These are phyloP conservation scores for Epiblema foenella DNA, from an alignment of 2,888 invertebrate genomes.

Conservation along the genomic window DNA sequence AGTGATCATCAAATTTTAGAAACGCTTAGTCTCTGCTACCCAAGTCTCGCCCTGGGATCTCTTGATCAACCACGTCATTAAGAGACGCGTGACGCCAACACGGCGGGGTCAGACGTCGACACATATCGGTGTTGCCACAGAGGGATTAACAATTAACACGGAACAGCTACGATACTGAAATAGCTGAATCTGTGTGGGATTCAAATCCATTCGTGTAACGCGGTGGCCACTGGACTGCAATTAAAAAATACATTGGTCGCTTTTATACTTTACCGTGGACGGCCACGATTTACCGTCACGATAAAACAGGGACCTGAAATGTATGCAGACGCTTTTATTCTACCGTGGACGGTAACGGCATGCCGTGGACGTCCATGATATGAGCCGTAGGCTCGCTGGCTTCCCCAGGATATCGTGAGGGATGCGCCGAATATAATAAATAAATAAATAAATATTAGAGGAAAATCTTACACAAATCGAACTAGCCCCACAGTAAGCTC, in stretches of 20 bases:
- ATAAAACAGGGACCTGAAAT: too few relatives aligned
- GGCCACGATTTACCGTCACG: too few relatives aligned
- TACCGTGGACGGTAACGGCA: too few relatives aligned
- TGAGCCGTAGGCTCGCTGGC: too few relatives aligned
- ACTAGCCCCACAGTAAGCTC: too few relatives aligned
- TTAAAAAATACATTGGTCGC: not conserved
- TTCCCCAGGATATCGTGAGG: too few relatives aligned
- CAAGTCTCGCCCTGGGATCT: slow-evolving; percentile 33
- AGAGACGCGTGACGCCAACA: slow-evolving; percentile 48
- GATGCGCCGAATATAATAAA: too few relatives aligned
- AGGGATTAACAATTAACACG: slow-evolving; percentile 29
- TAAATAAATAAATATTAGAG: too few relatives aligned
- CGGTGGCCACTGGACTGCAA: not conserved
- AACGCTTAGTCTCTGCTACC: not conserved
- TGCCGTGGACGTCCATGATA: too few relatives aligned
- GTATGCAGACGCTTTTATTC: too few relatives aligned
- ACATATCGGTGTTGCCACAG: slow-evolving; percentile 27
- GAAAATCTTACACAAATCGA: too few relatives aligned
- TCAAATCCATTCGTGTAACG: not conserved
- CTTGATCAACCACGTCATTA: slow-evolving; percentile 50
- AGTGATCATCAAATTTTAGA: not conserved
- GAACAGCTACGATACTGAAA: not conserved
- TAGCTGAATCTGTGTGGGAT: not conserved
- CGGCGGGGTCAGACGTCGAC: slow-evolving; percentile 39
- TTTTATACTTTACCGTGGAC: too few relatives aligned